Evolutionary conservation across 1,140 invertebrate genomes (phyloP).

Genomic region (Neuroterus valhalla): DNA sequence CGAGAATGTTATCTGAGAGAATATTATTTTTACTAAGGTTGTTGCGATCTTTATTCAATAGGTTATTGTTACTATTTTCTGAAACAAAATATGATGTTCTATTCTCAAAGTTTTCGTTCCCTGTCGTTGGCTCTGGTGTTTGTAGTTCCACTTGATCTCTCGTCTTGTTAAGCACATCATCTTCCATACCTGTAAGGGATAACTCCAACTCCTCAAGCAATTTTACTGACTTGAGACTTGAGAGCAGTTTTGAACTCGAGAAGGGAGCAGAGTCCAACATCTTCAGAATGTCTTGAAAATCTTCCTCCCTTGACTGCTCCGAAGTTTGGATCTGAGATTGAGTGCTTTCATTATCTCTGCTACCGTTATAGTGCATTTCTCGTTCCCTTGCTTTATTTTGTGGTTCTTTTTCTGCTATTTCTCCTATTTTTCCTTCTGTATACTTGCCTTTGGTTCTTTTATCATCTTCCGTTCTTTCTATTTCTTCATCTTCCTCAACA

Average conservation of each 20-base stretch:
- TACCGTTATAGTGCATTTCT: neutral
- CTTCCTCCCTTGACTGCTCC: constrained; percentile 51
- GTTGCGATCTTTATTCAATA: neutral
- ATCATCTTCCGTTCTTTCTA: constrained; percentile 48
- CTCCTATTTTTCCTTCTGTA: constrained; percentile 37
- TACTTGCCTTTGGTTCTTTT: constrained; percentile 51
- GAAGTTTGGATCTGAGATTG: constrained; percentile 30
- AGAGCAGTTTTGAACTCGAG: constrained; percentile 33
- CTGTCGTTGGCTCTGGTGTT: neutral
- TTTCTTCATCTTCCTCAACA: constrained; percentile 51
- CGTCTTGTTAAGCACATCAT: neutral
- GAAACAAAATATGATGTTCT: neutral
- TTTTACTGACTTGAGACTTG: constrained; percentile 7
- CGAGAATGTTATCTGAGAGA: neutral
- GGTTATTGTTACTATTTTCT: neutral
- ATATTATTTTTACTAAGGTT: neutral
- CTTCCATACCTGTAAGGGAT: constrained; percentile 6
- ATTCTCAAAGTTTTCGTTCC: neutral
- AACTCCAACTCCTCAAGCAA: neutral
- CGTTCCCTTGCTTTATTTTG: neutral
- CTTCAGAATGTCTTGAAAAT: constrained; percentile 65
- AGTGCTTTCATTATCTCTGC: neutral
- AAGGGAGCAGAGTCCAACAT: constrained; percentile 63
- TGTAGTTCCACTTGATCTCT: neutral
- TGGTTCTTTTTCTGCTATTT: neutral